Base-by-base conservation (phyloP, 1,140 invertebrate genomes). In the Pseudachorutes palmiensis region DNA sequence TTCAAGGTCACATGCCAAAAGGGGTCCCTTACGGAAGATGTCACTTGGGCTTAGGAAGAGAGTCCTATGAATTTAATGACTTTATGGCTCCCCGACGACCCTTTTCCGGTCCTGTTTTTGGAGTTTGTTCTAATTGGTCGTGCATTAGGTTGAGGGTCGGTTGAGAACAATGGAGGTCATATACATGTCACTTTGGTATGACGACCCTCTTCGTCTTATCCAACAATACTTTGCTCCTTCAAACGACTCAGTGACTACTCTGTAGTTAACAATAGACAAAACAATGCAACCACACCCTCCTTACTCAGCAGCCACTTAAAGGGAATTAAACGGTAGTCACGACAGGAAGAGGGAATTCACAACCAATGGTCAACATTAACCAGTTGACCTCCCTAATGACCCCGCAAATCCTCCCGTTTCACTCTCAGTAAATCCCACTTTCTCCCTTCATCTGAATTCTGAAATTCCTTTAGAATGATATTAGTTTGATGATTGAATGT, bases 141-240 rank as follows among this genome's bases (percentile, higher is more conserved):
- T n/a, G n/a, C 36, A 45, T 12, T 9, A 12, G 36, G 9, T 45
- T 19, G 9, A 9, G 24, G 24, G 3, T 55, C 24, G 24, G 51
- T 22, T 55, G 14, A 55, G 36, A 22, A n/a, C n/a, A 33, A 63
- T 2, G 2, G 55, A 66, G 12, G 51, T 66, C 64, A 41, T 66
- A 66, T 66, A 66, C 51, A 66, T 66, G 64, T 66, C 64, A 66
- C 22, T 60, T 59, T 36, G 51, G 41, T 55, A 55, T 51, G 26
- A 24, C 41, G 32, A 32, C 63, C 26, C 31, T 55, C 45, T 55
- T 36, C 63, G 49, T 55, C 49, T 55, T 48, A 51, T 14, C 45
- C n/a, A 41, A 41, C 19, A 41, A n/a, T n/a, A 41, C 36, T 41
- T 41, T 28, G 26, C 51, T 28, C 22, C 51, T 22, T 28, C 36